phyloP scores from a whole-genome alignment of 2,797 vertebrate genomes.

The Notamacropus eugenii region DNA sequence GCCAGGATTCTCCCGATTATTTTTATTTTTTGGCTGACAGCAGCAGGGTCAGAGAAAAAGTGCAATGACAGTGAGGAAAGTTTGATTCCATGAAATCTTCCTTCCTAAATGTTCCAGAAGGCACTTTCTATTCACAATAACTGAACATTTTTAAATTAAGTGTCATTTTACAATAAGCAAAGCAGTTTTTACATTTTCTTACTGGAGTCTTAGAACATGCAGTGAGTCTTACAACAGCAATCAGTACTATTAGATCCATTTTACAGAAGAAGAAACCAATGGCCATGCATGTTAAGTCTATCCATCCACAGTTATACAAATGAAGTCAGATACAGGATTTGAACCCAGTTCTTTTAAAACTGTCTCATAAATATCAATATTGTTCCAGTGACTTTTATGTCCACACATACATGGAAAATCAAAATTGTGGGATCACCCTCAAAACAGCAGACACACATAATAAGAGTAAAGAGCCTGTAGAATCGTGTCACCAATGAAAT shows the following conservation, averaged over 20 bases:
- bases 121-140: background rate
- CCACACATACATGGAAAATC: background rate
- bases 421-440: background rate
- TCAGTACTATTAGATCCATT: background rate
- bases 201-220: background rate
- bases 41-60: conserved; percentile 4
- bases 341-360: background rate
- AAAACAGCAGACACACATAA: background rate
- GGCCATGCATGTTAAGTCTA: background rate
- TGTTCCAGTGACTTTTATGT: background rate
- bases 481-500: background rate
- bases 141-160: background rate
- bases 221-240: background rate
- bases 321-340: background rate
- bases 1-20: background rate
- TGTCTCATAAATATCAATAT: background rate
- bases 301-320: background rate
- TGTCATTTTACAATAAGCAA: conserved; percentile 6
- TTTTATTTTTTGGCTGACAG: conserved; percentile 43
- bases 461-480: background rate
- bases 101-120: conserved; percentile 33
- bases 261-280: background rate
- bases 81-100: background rate
- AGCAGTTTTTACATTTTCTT: background rate
- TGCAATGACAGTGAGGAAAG: conserved; percentile 19